These are phyloP conservation scores for Suncus etruscus DNA, from an alignment of 2,113 vertebrate genomes.

Conservation along the genomic window DNA sequence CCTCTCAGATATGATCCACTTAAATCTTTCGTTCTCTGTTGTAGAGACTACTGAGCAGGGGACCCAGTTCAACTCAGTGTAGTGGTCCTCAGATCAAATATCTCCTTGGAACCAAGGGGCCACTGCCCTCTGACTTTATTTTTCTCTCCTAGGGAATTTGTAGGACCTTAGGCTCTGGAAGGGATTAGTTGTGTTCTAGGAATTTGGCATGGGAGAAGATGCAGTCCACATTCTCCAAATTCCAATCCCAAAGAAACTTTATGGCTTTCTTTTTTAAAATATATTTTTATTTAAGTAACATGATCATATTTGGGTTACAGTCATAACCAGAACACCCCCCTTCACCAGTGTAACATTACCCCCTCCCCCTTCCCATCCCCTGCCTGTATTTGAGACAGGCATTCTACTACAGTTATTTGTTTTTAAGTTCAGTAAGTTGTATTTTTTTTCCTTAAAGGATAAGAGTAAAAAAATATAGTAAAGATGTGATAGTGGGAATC, in stretches of 20 bases:
- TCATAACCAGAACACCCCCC: too few species aligned
- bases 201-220: background rate
- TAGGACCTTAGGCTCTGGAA: background rate
- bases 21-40: background rate
- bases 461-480: too few species aligned
- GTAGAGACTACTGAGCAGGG: background rate
- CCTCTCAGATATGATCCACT: background rate
- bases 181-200: background rate
- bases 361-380: too few species aligned
- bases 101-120: accelerated
- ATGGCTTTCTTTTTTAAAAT: too few species aligned
- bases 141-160: accelerated
- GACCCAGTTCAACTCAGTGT: background rate
- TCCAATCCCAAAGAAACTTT: background rate
- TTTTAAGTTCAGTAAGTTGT: too few species aligned
- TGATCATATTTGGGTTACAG: background rate
- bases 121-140: background rate
- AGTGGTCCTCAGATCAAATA: too few species aligned
- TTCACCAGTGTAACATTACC: too few species aligned
- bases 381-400: too few species aligned
- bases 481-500: too few species aligned
- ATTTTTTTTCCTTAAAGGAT: too few species aligned
- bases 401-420: too few species aligned
- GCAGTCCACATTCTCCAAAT: background rate
- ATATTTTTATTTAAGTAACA: too few species aligned